Base-by-base conservation (phyloP, 2,888 invertebrate genomes). In the Bombylius discolor region DNA sequence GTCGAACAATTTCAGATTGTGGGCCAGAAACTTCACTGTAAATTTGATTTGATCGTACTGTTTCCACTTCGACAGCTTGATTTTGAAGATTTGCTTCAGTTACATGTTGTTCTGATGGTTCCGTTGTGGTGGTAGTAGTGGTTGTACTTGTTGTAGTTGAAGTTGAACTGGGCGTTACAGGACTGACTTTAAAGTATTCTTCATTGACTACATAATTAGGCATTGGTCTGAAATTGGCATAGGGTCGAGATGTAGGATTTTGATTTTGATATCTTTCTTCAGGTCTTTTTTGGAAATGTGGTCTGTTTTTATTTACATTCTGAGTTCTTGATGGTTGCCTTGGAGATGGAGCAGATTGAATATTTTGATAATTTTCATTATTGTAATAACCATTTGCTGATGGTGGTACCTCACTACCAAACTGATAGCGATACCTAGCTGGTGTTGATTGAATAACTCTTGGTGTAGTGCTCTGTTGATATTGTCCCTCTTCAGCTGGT, bases 141-240 rank as follows among this genome's bases (percentile, higher is more conserved):
- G 78, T 63, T 1, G 73, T 68, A 4, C 79, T 78, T 65, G 77
- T 64, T 67, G 79, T 75, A 34, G 74, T 76, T 0, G 77, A 73
- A 1, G 68, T 70, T 12, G 73, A 70, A 54, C 73, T 75, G 9
- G 67, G 61, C 47, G 69, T 69, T 1, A 73, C 69, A n/a, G 63
- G 59, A 39, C 64, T 64, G 12, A 64, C 56, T 56, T 66, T 67
- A 55, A 64, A 72, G 61, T 69, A 72, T 52, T 74, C 72, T 51
- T 74, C 73, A 45, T 65, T 66, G 0, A 66, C 64, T 36, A 71
- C 68, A 56, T 71, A 70, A 51, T 71, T 72, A 5, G 67, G 67
- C 53, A 63, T 63, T 8, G 67, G 66, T 51, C 64, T 64, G 44
- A 72, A 70, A 1, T 68, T 68, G 11, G 68, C 68, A 57, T 69